Base-by-base conservation (phyloP, 2,113 vertebrate species). In the Orthochromis malagaraziensis region DNA sequence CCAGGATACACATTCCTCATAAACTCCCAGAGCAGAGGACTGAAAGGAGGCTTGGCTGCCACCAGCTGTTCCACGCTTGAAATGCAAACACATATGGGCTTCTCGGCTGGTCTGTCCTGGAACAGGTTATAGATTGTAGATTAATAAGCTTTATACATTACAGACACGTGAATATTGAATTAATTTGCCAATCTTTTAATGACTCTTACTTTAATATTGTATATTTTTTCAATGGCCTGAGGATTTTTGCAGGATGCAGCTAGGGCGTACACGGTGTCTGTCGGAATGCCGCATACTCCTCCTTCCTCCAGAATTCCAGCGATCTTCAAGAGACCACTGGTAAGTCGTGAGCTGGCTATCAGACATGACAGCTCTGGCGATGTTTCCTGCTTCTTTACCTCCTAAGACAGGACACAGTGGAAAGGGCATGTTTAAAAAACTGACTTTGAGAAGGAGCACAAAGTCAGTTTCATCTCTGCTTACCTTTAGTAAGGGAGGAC, bases 1-100 rank as follows among this genome's bases (percentile, higher is more conserved):
- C 98, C 98, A 2, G 98, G 98, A 88, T 98, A 98, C 40, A 98
- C 97, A 0, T 96, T 97, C 49, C 96, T 97, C 97, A 98, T 98
- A 84, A 98, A 98, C 81, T 97, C 97, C 98, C 97, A 98, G 13
- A 98, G 97, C 83, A 98, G 82, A 1, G 97, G 96, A 91, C 97
- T 98, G 94, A 98, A 97, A 21, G 97, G 98, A 3, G 98, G 97
- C 87, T 95, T 94, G 11, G 97, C 95, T 9, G 95, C 96, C 79
- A 96, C 92, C 90, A 98, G 6, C 94, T 98, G 98, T 21, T 97
- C 97, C 87, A 98, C 93, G 79, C 94, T 98, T 17, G 97, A 97
- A 85, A 98, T 98, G 42, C 97, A 98, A 91, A 98, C 97, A 89
- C 97, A 97, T 90, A 98, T 96, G 49, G 97, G 98, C 83, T 98